A percentile compares a stretch with the other conserved stretches of the same genome.
These are phyloP conservation scores for Heteromyza rotundicornis DNA, from an alignment of 2,888 invertebrate genomes.

Conservation along the genomic window DNA sequence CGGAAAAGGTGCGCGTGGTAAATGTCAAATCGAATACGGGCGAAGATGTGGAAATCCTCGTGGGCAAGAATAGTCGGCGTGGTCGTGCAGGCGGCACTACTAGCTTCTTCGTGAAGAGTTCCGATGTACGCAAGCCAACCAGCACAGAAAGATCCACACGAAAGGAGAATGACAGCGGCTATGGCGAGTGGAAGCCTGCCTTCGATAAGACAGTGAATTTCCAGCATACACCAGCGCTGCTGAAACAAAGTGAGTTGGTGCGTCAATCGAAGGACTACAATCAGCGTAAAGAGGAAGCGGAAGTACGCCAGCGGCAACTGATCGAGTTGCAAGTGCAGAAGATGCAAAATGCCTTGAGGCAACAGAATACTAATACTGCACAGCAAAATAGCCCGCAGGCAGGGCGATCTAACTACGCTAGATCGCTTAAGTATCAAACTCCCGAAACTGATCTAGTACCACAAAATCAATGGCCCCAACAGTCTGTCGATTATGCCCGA, in stretches of 20 bases:
- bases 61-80: constrained; percentile 53
- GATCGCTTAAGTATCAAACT: constrained; percentile 27
- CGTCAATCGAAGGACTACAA: constrained; percentile 39
- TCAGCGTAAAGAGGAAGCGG: constrained; percentile 41
- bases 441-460: constrained; percentile 19
- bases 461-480: constrained; percentile 15
- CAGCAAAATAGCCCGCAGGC: constrained; percentile 3
- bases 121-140: constrained; percentile 37
- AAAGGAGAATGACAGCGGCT: background rate
- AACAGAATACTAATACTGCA: constrained; percentile 6
- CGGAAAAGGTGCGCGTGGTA: constrained; percentile 76
- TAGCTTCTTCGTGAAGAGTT: constrained; percentile 47
- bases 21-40: constrained; percentile 79
- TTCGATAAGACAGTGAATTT: constrained; percentile 36
- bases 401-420: constrained; percentile 7
- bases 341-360: constrained; percentile 34
- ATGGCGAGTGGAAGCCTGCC: constrained; percentile 25
- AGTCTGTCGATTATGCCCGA: background rate
- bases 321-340: constrained; percentile 49
- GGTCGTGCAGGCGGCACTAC: constrained; percentile 42
- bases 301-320: constrained; percentile 44
- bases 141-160: background rate
- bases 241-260: constrained; percentile 48
- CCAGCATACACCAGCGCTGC: constrained; percentile 45
- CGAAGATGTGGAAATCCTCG: constrained; percentile 73